A percentile compares a stretch with the other conserved stretches of the same genome.
These are phyloP conservation scores for Phaenicophaeus curvirostris DNA, from an alignment of 2,797 vertebrate species.

Conservation along the genomic window DNA sequence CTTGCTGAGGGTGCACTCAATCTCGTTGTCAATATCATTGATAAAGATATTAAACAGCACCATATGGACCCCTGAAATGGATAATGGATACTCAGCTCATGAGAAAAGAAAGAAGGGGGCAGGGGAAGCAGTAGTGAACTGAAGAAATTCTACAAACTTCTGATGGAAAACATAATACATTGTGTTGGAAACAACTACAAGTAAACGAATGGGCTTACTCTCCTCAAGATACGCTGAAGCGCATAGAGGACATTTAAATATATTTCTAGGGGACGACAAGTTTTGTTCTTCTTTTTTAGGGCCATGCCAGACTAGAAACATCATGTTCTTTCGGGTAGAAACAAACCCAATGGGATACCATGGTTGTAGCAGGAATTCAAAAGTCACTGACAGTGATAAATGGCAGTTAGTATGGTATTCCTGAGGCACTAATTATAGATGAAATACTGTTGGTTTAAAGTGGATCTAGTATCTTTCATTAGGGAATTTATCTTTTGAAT, in stretches of 20 bases:
- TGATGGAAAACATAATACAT: neutral
- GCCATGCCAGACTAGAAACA: constrained; percentile 1
- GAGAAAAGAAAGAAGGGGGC: neutral
- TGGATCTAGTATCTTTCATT: constrained; percentile 42
- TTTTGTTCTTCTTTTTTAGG: constrained; percentile 7
- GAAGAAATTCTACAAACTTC: neutral
- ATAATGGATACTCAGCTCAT: neutral
- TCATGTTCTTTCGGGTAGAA: constrained; percentile 22
- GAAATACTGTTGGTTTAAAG: constrained; percentile 54
- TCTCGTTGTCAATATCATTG: too few species aligned
- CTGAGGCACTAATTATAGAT: constrained; percentile 54
- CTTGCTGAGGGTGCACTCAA: too few species aligned
- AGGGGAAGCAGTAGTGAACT: neutral
- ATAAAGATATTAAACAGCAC: too few species aligned
- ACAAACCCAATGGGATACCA: constrained; percentile 42
- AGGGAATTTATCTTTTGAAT: constrained; percentile 56
- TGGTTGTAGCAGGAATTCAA: constrained; percentile 9
- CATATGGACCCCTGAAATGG: too few species aligned
- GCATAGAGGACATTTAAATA: neutral
- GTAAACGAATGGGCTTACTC: neutral
- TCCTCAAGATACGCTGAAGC: neutral
- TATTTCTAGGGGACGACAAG: neutral
- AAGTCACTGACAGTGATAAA: constrained; percentile 51
- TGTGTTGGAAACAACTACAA: neutral
- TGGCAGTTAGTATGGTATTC: constrained; percentile 23